A percentile compares a stretch with the other conserved stretches of the same genome.
These are phyloP conservation scores for Hyaena hyaena DNA, from an alignment of 2,113 vertebrate species.

Conservation along the genomic window DNA sequence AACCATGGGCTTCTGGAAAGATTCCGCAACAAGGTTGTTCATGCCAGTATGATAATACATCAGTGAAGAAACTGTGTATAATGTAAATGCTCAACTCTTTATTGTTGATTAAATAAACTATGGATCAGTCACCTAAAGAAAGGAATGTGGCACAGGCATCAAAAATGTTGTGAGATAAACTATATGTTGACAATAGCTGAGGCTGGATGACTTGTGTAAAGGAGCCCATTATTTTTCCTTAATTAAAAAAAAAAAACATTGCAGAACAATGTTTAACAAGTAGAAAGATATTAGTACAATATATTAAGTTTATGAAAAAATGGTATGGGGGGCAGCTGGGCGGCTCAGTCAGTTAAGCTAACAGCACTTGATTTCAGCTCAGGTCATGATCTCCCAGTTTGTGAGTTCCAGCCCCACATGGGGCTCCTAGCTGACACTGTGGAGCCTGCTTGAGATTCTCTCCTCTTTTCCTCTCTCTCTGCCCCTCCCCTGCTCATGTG, in stretches of 20 bases:
- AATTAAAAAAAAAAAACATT: conserved; percentile 6
- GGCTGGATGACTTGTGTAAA: background rate
- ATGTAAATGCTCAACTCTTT: conserved; percentile 19
- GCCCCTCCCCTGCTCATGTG: no score
- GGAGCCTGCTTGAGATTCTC: no score
- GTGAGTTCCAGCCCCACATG: no score
- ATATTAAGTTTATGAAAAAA: conserved; percentile 25
- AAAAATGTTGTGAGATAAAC: background rate
- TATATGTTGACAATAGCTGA: background rate
- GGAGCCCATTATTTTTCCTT: background rate
- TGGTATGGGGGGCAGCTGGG: no score
- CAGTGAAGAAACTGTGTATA: background rate
- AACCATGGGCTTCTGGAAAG: background rate
- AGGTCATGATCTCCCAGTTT: no score
- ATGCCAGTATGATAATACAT: background rate
- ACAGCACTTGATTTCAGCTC: no score
- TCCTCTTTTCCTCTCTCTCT: no score
- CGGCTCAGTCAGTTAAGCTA: no score
- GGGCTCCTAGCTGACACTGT: no score
- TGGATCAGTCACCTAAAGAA: background rate
- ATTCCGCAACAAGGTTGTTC: background rate
- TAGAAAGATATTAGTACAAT: background rate
- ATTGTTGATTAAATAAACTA: background rate
- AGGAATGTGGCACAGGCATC: background rate
- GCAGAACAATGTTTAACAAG: conserved; percentile 36